A percentile compares a stretch with the other conserved stretches of the same genome.
These are phyloP conservation scores for Cenopis cana DNA, from an alignment of 2,888 invertebrate species.

Conservation along the genomic window DNA sequence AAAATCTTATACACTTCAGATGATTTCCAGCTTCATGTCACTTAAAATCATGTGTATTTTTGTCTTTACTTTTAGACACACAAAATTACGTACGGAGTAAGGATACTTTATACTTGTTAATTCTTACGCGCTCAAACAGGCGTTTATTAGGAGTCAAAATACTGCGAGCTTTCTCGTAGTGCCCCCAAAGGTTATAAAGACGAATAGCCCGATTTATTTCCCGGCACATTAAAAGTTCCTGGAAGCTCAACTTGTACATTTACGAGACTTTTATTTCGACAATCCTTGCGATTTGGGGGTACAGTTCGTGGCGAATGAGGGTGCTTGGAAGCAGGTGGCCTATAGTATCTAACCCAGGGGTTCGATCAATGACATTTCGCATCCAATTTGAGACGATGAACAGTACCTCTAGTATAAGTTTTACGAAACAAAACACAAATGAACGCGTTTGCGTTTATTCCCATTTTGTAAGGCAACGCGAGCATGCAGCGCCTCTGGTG, in stretches of 20 bases:
- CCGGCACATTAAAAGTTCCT: constrained; percentile 75
- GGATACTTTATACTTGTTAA: neutral
- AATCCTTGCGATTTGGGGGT: constrained; percentile 44
- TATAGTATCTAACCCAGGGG: neutral
- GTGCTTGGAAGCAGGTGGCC: constrained; percentile 20
- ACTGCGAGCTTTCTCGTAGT: neutral
- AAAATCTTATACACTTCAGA: too few species aligned
- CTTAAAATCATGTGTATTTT: too few species aligned
- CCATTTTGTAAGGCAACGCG: too few species aligned
- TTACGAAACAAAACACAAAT: too few species aligned
- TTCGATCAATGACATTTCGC: neutral
- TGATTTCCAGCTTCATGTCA: too few species aligned
- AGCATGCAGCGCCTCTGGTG: too few species aligned
- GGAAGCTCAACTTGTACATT: constrained; percentile 49
- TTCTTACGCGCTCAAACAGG: neutral
- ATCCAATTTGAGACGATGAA: neutral
- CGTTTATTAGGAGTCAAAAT: neutral
- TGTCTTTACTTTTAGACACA: neutral
- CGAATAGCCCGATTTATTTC: constrained; percentile 76
- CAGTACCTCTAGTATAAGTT: too few species aligned
- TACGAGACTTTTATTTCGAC: constrained; percentile 48
- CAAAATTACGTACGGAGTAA: neutral
- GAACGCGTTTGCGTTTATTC: too few species aligned
- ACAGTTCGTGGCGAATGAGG: constrained; percentile 37
- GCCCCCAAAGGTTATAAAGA: constrained; percentile 68